A percentile compares a stretch with the other conserved stretches of the same genome.
Evolutionary conservation across 2,113 vertebrate species (phyloP).

Genomic region (Notiomystis cincta): DNA sequence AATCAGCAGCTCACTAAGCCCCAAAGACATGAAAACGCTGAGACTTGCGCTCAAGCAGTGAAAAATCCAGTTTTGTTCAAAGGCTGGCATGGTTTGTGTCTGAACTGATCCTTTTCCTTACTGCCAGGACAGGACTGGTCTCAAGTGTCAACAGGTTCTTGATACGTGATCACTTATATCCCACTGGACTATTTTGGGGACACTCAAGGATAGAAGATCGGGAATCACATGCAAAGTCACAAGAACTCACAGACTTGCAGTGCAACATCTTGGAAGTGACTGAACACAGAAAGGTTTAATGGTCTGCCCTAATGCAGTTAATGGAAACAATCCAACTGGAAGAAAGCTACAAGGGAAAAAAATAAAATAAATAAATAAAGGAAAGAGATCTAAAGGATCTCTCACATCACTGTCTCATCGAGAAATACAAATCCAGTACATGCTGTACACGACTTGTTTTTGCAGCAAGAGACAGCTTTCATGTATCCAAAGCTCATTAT

Average conservation of each 20-base stretch:
- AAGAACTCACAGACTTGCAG: neutral
- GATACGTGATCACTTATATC: neutral
- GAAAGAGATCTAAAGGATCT: neutral
- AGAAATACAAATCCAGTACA: slow-evolving; percentile 7
- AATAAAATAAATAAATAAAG: neutral
- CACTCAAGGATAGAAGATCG: neutral
- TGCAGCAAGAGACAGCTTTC: slow-evolving; percentile 33
- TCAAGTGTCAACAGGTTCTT: slow-evolving; percentile 34
- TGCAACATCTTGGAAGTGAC: neutral
- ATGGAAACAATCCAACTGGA: slow-evolving; percentile 5
- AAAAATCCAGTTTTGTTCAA: neutral
- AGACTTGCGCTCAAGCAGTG: neutral
- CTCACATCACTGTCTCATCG: neutral
- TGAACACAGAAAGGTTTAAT: neutral
- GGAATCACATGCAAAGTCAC: slow-evolving; percentile 7
- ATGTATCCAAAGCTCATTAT: slow-evolving; percentile 28
- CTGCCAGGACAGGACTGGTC: neutral
- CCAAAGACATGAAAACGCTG: neutral
- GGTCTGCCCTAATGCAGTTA: neutral
- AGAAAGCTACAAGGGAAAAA: neutral
- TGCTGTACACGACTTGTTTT: neutral
- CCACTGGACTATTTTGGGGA: neutral
- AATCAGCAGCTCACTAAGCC: neutral
- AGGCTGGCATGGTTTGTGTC: neutral
- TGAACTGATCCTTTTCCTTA: neutral